Base-by-base conservation (phyloP, 2,888 invertebrate species). In the Polietes domitor region DNA sequence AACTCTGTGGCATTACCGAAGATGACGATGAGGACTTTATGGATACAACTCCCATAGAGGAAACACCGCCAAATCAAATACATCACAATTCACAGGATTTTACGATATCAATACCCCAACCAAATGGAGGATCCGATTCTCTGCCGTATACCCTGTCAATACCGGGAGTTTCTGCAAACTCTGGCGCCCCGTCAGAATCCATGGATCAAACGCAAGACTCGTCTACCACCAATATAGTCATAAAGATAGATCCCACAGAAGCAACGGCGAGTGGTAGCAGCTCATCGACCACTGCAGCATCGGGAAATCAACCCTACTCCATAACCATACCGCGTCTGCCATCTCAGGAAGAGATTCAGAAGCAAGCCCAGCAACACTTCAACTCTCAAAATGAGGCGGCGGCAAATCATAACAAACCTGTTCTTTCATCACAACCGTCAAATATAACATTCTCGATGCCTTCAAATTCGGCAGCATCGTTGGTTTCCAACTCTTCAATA, bases 1-100 rank as follows among this genome's bases (percentile, higher is more conserved):
- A 95, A 91, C 93, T 95, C 82, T 95, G 95, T 70, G 95, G 96
- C 92, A 92, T 92, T 78, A 95, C 95, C 84, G 95, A 95, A 73
- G 95, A 95, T 85, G 96, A 96, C 85, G 95, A 96, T 86, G 92
- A 91, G 61, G 91, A 95, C 86, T 92, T 89, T 78, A 90, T 92
- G 88, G 91, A 91, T 79, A 41, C 82, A 71, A 73, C 37, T 24
- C 32, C 81, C 81, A 58, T 55, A 68, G 82, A 78, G 9, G 78
- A 85, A 37, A 37, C 80, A 10, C 9, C 76, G 5, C 61, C 75
- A 65, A 80, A 76, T 0, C 78, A 83, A 77, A 85, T 86, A 76
- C 87, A 85, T 19, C 15, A 72, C n/a, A 17, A 78, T 41, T 47
- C 84, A 53, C 81, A 75, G 65, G 91, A 90, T 86, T 91, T 92